Conservation (phyloP, 2,797 vertebrate species). For the Malurus leucopterus region DNA sequence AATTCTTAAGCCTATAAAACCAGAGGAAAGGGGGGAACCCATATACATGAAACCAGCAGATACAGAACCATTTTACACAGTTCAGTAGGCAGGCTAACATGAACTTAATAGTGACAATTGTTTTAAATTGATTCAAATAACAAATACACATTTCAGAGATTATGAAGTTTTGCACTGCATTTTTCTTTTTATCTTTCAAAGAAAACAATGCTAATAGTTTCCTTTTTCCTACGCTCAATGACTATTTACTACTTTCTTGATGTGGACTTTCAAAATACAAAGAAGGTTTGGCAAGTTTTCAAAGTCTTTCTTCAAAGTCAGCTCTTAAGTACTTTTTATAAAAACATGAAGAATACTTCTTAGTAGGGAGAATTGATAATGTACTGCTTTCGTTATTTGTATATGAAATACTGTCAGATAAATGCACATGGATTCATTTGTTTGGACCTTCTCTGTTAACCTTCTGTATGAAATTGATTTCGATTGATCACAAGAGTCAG, state of each 20-base stretch:
- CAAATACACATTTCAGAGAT: constrained; percentile 76
- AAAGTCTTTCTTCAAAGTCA: constrained; percentile 77
- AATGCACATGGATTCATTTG: constrained; percentile 65
- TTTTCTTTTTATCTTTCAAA: constrained; percentile 81
- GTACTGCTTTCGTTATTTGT: constrained; percentile 72
- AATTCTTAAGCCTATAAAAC: constrained; percentile 42
- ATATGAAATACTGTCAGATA: constrained; percentile 67
- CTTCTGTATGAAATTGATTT: constrained; percentile 68
- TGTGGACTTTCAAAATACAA: constrained; percentile 83
- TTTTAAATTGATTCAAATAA: constrained; percentile 73
- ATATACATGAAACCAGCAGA: constrained; percentile 40
- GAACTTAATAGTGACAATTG: constrained; percentile 69
- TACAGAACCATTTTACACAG: constrained; percentile 60
- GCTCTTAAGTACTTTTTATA: constrained; percentile 74
- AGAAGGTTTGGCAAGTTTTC: constrained; percentile 80
- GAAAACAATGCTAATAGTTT: constrained; percentile 86
- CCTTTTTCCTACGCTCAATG: constrained; percentile 79
- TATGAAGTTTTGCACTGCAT: constrained; percentile 77
- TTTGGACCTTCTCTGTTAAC: constrained; percentile 62
- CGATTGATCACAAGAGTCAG: constrained; percentile 66
- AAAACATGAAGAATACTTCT: constrained; percentile 77
- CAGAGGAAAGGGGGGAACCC: background rate
- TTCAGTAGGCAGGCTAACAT: constrained; percentile 57
- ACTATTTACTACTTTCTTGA: constrained; percentile 76
- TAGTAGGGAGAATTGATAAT: constrained; percentile 71